Evolutionary conservation across 2,113 vertebrate species (phyloP), one percentile per base, ranked within the genome.

Genomic region (Etia nguti): DNA sequence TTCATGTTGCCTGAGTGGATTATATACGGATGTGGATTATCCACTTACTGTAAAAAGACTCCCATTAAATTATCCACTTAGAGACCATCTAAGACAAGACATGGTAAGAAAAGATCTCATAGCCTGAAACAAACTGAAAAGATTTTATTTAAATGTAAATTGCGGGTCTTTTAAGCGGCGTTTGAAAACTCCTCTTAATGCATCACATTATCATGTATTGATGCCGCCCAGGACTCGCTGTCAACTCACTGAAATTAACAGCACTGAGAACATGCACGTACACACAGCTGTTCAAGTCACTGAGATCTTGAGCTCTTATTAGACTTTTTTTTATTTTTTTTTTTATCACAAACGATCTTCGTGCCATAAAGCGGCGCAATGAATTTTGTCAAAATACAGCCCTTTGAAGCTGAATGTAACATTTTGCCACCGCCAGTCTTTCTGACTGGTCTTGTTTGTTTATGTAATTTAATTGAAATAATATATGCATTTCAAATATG

Each of bases 11-110:
- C 60, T 81, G 65, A 91, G 80, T 84, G 80, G 84, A 85, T 91
- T 85, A 80, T 84, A 41, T 79, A 81, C 54, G 57, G 70, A 73
- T 88, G 56, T 9, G 7, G 62, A 86, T 92, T 88, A 91, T 87
- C 62, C 83, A 62, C 73, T 85, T 68, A 57, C 15, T 73, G 68
- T 50, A n/a, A 54, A 91, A 85, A 87, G 62, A 56, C 68, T 80
- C n/a, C 73, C 62, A 87, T 80, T 77, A 81, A 73, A 86, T 92
- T 83, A 84, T 87, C 82, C 73, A 88, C 84, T 87, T 81, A 65
- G 62, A 90, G 83, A 80, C 1, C 60, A 88, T 77, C 85, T 22
- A 50, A 86, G 43, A 84, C 34, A 52, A 59, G 68, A 80, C 46
- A 50, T 24, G n/a, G 73, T 77, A 77, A 77, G n/a, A 90, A 85